Evolutionary conservation across 2,797 vertebrate species (phyloP).

Genomic region (Heliangelus exortis): DNA sequence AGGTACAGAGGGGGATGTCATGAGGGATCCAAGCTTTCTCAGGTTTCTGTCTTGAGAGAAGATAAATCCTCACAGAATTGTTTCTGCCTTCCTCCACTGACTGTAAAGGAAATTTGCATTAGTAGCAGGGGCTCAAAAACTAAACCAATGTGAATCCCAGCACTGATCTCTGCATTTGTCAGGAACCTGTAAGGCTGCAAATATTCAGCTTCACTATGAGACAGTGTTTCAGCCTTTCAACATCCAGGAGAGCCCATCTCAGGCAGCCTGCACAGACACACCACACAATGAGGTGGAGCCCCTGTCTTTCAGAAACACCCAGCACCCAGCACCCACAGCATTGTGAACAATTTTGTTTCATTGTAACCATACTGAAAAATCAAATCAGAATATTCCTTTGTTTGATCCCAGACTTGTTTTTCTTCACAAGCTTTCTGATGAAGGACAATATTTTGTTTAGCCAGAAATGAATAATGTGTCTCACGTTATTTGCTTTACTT

Average conservation of each 20-base stretch:
- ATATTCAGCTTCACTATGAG: not conserved
- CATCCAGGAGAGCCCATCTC: rapidly evolving
- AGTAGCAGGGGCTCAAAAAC: not conserved
- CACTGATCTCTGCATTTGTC: not conserved
- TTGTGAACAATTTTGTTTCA: not conserved
- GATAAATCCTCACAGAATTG: not conserved
- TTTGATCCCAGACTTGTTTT: not conserved
- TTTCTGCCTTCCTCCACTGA: not conserved
- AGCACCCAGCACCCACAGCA: not conserved
- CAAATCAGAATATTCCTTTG: not conserved
- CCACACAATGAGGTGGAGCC: not conserved
- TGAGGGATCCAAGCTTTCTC: not conserved
- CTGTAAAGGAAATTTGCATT: slow-evolving; percentile 3
- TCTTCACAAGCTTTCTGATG: not conserved
- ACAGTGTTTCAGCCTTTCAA: not conserved
- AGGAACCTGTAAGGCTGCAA: not conserved
- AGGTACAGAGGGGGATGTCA: not conserved
- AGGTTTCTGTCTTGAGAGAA: not conserved
- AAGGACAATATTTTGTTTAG: not conserved
- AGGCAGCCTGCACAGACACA: not conserved
- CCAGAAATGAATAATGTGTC: not conserved
- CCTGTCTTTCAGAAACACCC: not conserved
- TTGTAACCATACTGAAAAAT: not conserved
- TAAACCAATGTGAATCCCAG: not conserved
- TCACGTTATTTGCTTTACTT: not conserved